These are phyloP conservation scores for Morone chrysops DNA, from an alignment of 2,113 vertebrate species.

Conservation along the genomic window DNA sequence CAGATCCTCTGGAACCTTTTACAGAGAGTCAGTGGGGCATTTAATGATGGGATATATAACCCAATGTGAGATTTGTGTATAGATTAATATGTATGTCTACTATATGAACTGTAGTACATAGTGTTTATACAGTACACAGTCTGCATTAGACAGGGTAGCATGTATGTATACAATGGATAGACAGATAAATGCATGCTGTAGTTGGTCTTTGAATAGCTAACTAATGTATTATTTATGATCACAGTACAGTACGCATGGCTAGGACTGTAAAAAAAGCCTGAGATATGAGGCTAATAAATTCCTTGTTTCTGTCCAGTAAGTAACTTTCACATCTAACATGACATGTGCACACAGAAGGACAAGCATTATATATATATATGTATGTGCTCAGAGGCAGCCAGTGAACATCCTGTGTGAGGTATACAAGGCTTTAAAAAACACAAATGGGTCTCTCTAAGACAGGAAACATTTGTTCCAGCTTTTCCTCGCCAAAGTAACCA, in stretches of 20 bases:
- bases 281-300: slow-evolving; percentile 29
- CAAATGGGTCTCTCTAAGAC: slow-evolving; percentile 34
- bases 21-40: too few species aligned
- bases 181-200: neutral
- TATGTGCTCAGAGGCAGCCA: slow-evolving; percentile 7
- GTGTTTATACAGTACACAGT: neutral
- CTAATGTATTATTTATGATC: neutral
- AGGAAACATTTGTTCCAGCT: slow-evolving; percentile 62
- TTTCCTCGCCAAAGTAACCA: slow-evolving; percentile 48
- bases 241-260: neutral
- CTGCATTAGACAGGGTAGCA: neutral
- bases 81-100: neutral
- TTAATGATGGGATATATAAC: neutral
- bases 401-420: slow-evolving; percentile 10
- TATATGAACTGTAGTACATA: neutral
- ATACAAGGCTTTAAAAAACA: slow-evolving; percentile 48
- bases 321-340: slow-evolving; percentile 9
- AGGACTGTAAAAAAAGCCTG: slow-evolving; percentile 29
- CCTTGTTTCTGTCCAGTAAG: neutral
- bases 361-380: slow-evolving; percentile 13
- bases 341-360: slow-evolving; percentile 5
- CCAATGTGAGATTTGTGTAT: neutral
- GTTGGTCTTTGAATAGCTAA: neutral
- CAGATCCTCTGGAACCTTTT: neutral
- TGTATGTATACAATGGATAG: neutral